Percentiles rank a stretch among this genome's conserved stretches.
These are phyloP conservation scores for Gastrophryne carolinensis DNA, from an alignment of 2,797 vertebrate species.

Conservation along the genomic window DNA sequence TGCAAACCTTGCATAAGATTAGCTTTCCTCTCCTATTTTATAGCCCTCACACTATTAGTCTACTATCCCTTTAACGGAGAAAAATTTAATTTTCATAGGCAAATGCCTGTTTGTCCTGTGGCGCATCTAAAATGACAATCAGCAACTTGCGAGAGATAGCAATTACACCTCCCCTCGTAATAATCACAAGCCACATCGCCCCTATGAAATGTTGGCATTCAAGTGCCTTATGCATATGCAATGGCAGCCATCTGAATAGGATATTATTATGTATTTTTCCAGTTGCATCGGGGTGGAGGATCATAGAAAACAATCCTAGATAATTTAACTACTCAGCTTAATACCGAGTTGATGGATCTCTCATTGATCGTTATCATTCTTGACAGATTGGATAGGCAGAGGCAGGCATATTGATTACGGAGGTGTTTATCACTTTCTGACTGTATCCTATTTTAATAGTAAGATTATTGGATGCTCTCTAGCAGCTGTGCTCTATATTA, in stretches of 20 bases:
- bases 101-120: not conserved
- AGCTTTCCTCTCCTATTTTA: too few relatives aligned
- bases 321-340: constrained; percentile 33
- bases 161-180: constrained; percentile 41
- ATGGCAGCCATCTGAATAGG: constrained; percentile 7
- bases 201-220: constrained; percentile 12
- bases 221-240: constrained; percentile 46
- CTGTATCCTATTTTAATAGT: constrained; percentile 17
- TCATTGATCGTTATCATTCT: constrained; percentile 12
- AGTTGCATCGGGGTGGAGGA: not conserved
- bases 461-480: not conserved
- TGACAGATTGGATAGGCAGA: not conserved
- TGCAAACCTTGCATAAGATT: too few relatives aligned
- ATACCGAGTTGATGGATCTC: not conserved
- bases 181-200: constrained; percentile 22
- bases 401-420: constrained; percentile 12
- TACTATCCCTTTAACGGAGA: not conserved
- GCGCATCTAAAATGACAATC: constrained; percentile 31
- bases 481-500: not conserved
- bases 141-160: constrained; percentile 4
- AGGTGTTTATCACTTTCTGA: constrained; percentile 12
- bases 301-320: constrained; percentile 24
- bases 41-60: too few relatives aligned
- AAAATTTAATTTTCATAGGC: not conserved
- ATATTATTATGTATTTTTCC: constrained; percentile 4